A percentile compares a stretch with the other conserved stretches of the same genome.
Evolutionary conservation across 2,888 invertebrate genomes (phyloP).

Genomic region (Sarcophaga caerulescens): DNA sequence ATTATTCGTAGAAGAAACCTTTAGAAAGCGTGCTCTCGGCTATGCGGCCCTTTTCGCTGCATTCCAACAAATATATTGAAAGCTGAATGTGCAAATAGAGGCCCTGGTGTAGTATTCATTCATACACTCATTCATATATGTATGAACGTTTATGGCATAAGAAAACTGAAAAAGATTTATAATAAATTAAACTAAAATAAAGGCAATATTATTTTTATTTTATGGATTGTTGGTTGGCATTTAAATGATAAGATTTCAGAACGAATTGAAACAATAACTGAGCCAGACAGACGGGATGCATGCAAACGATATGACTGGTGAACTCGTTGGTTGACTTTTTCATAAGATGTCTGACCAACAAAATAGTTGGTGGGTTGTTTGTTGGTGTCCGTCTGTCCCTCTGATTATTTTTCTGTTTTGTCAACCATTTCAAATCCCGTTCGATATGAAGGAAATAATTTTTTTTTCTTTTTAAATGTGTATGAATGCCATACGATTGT

Average conservation of each 20-base stretch:
- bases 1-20: no score
- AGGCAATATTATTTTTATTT: slow-evolving; percentile 63
- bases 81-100: neutral
- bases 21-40: no score
- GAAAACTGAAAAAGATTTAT: slow-evolving; percentile 28
- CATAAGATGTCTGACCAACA: slow-evolving; percentile 24
- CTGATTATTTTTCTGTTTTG: slow-evolving; percentile 26
- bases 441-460: slow-evolving; percentile 33
- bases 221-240: slow-evolving; percentile 72
- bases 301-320: neutral
- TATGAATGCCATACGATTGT: slow-evolving; percentile 54
- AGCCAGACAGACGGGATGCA: neutral
- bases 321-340: slow-evolving; percentile 22
- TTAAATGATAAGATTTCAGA: slow-evolving; percentile 63
- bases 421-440: slow-evolving; percentile 55
- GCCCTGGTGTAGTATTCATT: neutral
- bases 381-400: neutral
- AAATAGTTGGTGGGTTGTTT: slow-evolving; percentile 29
- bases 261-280: slow-evolving; percentile 46
- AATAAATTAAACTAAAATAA: slow-evolving; percentile 69
- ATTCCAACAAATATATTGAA: no score
- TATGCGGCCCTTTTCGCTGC: no score
- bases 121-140: neutral
- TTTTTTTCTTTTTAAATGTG: slow-evolving; percentile 10
- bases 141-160: neutral